Evolutionary conservation across 2,797 vertebrate genomes (phyloP).

Genomic region (Dendrocincla fuliginosa): DNA sequence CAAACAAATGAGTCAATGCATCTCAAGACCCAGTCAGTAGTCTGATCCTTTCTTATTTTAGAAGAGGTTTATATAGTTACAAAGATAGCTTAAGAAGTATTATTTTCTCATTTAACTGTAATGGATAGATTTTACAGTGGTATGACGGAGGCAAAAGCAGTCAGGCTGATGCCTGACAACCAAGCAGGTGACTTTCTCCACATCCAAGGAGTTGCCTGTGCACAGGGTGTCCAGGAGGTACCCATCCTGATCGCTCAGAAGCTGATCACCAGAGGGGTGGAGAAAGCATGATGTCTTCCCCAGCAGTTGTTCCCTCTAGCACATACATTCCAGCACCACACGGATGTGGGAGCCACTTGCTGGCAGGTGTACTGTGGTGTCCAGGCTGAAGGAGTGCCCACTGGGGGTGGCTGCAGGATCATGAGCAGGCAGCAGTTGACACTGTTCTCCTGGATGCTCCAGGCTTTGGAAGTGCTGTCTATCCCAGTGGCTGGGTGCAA

Average conservation of each 20-base stretch:
- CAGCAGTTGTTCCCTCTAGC: neutral
- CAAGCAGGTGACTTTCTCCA: accelerated
- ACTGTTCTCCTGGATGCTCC: neutral
- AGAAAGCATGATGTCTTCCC: neutral
- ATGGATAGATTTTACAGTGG: neutral
- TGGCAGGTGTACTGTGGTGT: neutral
- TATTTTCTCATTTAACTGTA: neutral
- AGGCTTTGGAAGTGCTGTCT: too few species aligned
- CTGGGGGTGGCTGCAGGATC: neutral
- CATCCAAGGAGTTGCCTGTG: accelerated
- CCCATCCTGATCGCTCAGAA: neutral
- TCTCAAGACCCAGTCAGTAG: neutral
- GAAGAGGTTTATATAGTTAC: neutral
- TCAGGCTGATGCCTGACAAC: neutral
- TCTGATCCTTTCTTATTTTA: neutral
- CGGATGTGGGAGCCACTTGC: neutral
- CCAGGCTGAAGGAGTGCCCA: neutral
- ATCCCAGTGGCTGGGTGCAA: neutral
- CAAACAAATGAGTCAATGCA: neutral
- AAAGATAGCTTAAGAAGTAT: neutral
- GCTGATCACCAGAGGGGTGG: neutral
- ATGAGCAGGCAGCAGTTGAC: neutral
- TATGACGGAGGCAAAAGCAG: neutral
- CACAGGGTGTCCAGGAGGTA: neutral
- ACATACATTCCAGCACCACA: neutral